A percentile compares a stretch with the other conserved stretches of the same genome.
Evolutionary conservation across 2,113 vertebrate species (phyloP).

Genomic region (Ictidomys tridecemlineatus): DNA sequence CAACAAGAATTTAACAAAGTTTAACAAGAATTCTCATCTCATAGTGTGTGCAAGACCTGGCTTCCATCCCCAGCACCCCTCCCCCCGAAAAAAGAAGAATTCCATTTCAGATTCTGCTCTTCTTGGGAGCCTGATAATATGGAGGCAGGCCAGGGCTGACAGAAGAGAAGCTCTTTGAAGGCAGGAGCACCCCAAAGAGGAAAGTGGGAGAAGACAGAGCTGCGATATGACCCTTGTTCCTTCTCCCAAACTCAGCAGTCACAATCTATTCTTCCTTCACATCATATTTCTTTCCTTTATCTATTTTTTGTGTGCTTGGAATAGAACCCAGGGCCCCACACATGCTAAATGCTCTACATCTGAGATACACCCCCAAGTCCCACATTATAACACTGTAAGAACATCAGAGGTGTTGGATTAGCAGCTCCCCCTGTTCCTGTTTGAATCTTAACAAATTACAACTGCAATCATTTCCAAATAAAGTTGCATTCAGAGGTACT

Average conservation of each 20-base stretch:
- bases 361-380: not conserved
- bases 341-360: not conserved
- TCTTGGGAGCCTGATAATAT: accelerated
- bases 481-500: not conserved
- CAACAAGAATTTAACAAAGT: no score
- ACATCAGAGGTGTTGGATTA: not conserved
- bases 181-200: not conserved
- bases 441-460: not conserved
- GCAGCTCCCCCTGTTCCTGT: not conserved
- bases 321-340: not conserved
- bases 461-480: not conserved
- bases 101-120: not conserved
- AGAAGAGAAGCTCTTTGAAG: not conserved
- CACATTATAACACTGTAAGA: not conserved
- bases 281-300: not conserved
- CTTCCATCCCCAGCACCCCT: not conserved
- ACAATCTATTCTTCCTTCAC: not conserved
- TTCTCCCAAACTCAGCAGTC: not conserved
- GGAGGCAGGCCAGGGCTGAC: not conserved
- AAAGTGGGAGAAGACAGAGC: not conserved
- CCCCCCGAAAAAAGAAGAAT: not conserved
- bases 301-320: no score
- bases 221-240: not conserved
- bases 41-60: not conserved
- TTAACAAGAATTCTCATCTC: not conserved